A percentile compares a stretch with the other conserved stretches of the same genome.
phyloP scores from a whole-genome alignment of 2,888 invertebrate genomes.

The Graphium colonna region DNA sequence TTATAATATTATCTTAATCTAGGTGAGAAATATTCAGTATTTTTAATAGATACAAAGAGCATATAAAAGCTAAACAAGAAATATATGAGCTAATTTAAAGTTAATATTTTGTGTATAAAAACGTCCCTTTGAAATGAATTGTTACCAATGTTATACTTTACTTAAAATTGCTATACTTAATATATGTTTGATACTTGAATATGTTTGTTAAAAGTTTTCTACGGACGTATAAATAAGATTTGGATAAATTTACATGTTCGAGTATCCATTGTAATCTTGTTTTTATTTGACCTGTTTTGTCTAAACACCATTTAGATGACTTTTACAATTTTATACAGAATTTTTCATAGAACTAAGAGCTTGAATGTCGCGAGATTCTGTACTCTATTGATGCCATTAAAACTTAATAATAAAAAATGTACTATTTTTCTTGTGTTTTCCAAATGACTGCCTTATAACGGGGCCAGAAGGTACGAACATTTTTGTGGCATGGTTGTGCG shows the following conservation, averaged over 20 bases:
- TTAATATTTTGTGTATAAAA: background rate
- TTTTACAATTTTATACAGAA: constrained; percentile 45
- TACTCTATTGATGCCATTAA: constrained; percentile 66
- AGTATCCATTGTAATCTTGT: too few species aligned
- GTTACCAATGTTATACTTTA: background rate
- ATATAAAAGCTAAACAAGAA: background rate
- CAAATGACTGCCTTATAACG: background rate
- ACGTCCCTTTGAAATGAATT: background rate
- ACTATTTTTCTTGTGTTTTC: constrained; percentile 18
- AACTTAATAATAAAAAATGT: constrained; percentile 26
- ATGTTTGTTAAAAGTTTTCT: constrained; percentile 14
- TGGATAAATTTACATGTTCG: constrained; percentile 15
- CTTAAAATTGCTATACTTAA: background rate
- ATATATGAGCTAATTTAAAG: background rate
- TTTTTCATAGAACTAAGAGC: constrained; percentile 39
- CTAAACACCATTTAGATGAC: constrained; percentile 16
- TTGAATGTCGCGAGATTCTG: constrained; percentile 54
- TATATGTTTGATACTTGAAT: background rate
- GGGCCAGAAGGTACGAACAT: constrained; percentile 31
- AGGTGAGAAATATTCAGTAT: constrained; percentile 12
- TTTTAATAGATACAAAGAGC: background rate
- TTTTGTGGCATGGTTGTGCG: constrained; percentile 55
- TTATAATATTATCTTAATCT: background rate
- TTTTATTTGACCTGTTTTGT: constrained; percentile 7
- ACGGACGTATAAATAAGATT: constrained; percentile 8